Evolutionary conservation across 1,140 invertebrate species (phyloP), one percentile per base, ranked within the genome.

Genomic region (Drosophila novamexicana): DNA sequence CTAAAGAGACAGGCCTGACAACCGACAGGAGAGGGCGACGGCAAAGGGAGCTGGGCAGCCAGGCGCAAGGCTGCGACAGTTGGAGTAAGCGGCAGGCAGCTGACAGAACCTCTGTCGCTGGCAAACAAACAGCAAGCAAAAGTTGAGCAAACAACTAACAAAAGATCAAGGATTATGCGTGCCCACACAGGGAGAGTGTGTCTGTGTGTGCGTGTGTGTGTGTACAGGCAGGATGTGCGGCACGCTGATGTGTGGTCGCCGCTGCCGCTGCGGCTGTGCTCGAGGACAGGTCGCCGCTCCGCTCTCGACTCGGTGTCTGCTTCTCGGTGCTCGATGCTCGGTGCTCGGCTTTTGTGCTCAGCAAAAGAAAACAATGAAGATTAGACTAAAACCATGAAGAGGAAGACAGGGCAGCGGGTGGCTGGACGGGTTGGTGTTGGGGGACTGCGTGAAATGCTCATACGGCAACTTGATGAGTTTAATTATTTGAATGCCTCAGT

Each of bases 161-260:
- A 86, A 86, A 86, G 83, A 86, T 86, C 82, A 86, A 86, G 82
- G 83, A 86, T 86, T 82, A 88, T 82, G 82, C 83, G 79, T 86
- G 77, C 67, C 75, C 68, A 65, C 69, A 78, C 44, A 53, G 14
- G 16, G 10, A 37, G 22, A 37, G 8, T 22, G 45, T 61, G 47
- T 62, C 54, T 61, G 37, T 53, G 73, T 39, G 39, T 29, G 36
- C 32, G 14, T 29, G 50, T 45, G 45, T 39, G 65, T 58, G 64
- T 52, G 61, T 22, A 36, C 52, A 10, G 12, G 16, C 18, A 53
- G 45, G 29, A 53, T 36, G 32, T 53, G 50, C 6, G 49, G 29
- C 40, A 62, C 12, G 44, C 32, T 47, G 62, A 39, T 68, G 69
- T 57, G 70, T 29, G 22, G 22, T 29, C 22, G 22, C 22, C 22